Evolutionary conservation across 1,140 invertebrate species (phyloP).

Genomic region (Plodia interpunctella): DNA sequence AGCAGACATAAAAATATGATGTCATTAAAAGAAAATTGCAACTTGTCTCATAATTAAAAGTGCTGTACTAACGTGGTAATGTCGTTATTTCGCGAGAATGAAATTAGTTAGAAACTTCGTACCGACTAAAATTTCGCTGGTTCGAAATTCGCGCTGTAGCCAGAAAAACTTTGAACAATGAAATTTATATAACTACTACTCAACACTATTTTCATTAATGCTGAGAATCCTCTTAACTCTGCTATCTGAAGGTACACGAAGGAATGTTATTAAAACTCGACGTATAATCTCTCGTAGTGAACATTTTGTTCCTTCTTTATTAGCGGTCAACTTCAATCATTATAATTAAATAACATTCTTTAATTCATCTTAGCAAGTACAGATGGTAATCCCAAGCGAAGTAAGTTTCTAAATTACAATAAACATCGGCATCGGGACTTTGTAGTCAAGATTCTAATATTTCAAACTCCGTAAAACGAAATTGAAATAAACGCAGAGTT

Average conservation of each 20-base stretch:
- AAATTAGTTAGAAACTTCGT: not conserved
- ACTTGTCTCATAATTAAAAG: not conserved
- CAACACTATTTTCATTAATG: not conserved
- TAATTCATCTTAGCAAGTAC: too few relatives aligned
- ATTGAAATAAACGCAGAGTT: constrained; percentile 17
- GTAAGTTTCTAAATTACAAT: too few relatives aligned
- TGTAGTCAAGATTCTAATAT: not conserved
- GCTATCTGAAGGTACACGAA: constrained; percentile 2
- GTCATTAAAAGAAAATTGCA: not conserved
- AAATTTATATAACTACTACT: constrained; percentile 5
- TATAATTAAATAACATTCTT: too few relatives aligned
- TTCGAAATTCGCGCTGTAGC: constrained; percentile 1
- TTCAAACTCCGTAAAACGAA: constrained; percentile 19
- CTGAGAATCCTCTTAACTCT: not conserved
- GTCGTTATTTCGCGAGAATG: constrained; percentile 2
- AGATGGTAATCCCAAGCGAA: too few relatives aligned
- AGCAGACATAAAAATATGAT: not conserved
- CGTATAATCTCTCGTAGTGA: not conserved
- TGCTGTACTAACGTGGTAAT: not conserved
- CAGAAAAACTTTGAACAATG: constrained; percentile 7
- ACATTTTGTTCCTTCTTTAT: not conserved
- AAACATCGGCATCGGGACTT: too few relatives aligned
- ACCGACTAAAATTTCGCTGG: constrained; percentile 1
- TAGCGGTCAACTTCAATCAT: too few relatives aligned
- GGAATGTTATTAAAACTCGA: not conserved